Evolutionary conservation across 2,888 invertebrate genomes (phyloP).

Genomic region (Ectemnius lituratus): DNA sequence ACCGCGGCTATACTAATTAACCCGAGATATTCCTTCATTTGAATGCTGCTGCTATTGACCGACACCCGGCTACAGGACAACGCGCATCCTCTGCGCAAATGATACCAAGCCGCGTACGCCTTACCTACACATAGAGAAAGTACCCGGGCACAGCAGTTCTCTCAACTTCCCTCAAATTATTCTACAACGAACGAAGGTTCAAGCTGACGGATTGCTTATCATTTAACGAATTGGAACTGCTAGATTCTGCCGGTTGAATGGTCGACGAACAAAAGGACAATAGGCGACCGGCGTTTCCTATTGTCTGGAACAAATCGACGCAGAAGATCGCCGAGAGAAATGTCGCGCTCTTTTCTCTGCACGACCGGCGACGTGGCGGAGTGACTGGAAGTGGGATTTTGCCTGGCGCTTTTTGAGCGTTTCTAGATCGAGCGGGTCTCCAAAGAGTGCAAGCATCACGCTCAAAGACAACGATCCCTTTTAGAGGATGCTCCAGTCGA

Average conservation of each 20-base stretch:
- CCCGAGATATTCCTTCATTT: conserved; percentile 59
- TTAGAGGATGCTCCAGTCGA: conserved; percentile 17
- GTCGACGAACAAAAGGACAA: too few species aligned
- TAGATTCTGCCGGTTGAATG: too few species aligned
- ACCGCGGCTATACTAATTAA: conserved; percentile 59
- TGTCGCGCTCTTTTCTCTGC: neutral
- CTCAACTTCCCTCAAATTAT: too few species aligned
- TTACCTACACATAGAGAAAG: too few species aligned
- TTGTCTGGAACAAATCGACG: too few species aligned
- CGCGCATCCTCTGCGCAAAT: neutral
- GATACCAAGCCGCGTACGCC: too few species aligned
- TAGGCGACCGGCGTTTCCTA: too few species aligned
- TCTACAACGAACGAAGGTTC: too few species aligned
- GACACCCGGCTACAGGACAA: conserved; percentile 52
- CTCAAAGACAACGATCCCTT: conserved; percentile 19
- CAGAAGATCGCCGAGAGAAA: neutral
- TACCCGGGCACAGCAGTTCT: too few species aligned
- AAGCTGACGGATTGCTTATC: too few species aligned
- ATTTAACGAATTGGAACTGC: too few species aligned
- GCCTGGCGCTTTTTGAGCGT: conserved; percentile 7
- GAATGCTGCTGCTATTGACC: conserved; percentile 48
- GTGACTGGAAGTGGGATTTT: conserved; percentile 2
- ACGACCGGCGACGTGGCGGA: neutral
- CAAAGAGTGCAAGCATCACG: conserved; percentile 13
- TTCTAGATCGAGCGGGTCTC: conserved; percentile 2